These are phyloP conservation scores for Reticulitermes lucifugus DNA, from an alignment of 2,888 invertebrate genomes.

Conservation along the genomic window DNA sequence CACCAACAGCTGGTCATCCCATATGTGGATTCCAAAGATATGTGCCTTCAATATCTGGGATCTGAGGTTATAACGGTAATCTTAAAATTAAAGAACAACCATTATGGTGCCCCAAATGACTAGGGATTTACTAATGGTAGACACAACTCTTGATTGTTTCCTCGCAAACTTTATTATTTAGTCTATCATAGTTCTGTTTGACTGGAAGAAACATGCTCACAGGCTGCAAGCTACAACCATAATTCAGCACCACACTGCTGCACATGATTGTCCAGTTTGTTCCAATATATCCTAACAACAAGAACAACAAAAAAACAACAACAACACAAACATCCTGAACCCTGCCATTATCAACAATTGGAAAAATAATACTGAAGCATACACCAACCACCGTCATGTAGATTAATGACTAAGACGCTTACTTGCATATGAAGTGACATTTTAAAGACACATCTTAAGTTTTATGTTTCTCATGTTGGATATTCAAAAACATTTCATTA, in stretches of 20 bases:
- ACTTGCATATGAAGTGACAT: background rate
- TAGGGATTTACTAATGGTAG: background rate
- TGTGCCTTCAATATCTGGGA: background rate
- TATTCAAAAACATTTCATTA: background rate
- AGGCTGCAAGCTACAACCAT: background rate
- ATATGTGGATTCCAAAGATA: background rate
- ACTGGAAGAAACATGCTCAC: background rate
- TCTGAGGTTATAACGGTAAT: background rate
- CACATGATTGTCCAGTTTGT: background rate
- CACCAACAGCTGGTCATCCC: background rate
- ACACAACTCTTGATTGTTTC: constrained; percentile 10
- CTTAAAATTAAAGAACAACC: no score
- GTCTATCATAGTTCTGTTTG: background rate
- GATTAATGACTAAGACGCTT: constrained; percentile 12
- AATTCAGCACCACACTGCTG: background rate
- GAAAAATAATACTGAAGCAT: constrained; percentile 29
- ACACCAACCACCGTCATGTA: background rate
- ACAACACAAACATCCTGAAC: constrained; percentile 7
- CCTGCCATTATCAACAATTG: background rate
- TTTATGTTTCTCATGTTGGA: background rate
- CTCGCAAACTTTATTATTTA: constrained; percentile 12
- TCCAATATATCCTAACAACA: background rate
- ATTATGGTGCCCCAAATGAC: background rate
- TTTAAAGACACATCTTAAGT: no score
- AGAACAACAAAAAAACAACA: constrained; percentile 10